Conservation (phyloP, 35 echinoderm and acorn worm genomes). For the Amphiura filiformis region DNA sequence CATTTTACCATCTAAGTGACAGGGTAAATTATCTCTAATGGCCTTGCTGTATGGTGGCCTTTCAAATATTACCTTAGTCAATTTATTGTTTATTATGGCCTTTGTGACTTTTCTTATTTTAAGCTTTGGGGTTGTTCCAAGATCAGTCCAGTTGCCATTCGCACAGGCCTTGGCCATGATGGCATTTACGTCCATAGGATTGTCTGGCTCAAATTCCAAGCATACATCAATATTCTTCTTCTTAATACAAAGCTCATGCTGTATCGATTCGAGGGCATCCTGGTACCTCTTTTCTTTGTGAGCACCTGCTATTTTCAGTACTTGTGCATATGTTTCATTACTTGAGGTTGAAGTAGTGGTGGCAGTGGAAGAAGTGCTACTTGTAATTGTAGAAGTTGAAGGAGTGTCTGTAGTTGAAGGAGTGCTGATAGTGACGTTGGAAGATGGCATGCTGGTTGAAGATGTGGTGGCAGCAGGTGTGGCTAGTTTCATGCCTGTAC, state of each 20-base stretch:
- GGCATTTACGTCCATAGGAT: neutral
- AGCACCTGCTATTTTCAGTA: neutral
- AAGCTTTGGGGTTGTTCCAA: neutral
- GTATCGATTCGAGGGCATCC: neutral
- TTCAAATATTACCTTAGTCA: too few species aligned
- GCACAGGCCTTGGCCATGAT: neutral
- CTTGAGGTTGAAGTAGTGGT: neutral
- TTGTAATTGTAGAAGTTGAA: neutral
- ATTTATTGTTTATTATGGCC: too few species aligned
- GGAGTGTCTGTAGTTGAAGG: neutral
- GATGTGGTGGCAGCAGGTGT: too few species aligned
- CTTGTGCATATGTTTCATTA: neutral
- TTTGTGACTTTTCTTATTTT: neutral
- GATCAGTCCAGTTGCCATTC: neutral
- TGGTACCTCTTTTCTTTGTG: neutral
- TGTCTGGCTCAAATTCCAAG: neutral
- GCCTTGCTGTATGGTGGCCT: too few species aligned
- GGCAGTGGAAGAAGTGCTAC: neutral
- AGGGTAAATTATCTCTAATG: too few species aligned
- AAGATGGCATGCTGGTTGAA: too few species aligned
- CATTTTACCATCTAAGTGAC: too few species aligned
- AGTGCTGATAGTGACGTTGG: too few species aligned
- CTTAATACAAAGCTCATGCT: neutral
- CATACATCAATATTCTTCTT: neutral
- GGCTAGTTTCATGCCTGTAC: too few species aligned